Conservation (phyloP, 2,888 invertebrate genomes). For the Agelastica alni region DNA sequence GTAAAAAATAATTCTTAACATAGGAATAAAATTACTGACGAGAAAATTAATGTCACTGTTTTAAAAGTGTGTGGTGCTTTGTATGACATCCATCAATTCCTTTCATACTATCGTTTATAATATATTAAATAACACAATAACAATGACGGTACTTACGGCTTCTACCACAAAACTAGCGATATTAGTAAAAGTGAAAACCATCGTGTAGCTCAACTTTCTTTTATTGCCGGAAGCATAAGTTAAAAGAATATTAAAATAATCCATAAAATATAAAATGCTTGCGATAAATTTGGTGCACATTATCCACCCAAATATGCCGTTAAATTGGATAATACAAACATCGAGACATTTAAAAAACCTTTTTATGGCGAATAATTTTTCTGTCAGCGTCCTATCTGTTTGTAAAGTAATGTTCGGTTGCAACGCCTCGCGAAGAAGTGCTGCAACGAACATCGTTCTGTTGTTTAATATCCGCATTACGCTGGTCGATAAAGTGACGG, state of each 20-base stretch:
- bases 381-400: not conserved
- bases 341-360: not conserved
- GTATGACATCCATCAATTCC: too few species aligned
- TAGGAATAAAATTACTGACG: too few species aligned
- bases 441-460: not conserved
- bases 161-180: too few species aligned
- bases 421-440: not conserved
- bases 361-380: not conserved
- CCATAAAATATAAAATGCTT: not conserved
- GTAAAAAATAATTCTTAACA: too few species aligned
- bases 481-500: not conserved
- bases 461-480: not conserved
- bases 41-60: too few species aligned
- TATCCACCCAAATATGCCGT: not conserved
- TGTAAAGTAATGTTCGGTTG: not conserved
- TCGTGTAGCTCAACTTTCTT: too few species aligned
- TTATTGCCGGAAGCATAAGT: too few species aligned
- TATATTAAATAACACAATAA: too few species aligned
- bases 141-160: too few species aligned
- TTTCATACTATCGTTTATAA: too few species aligned
- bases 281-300: not conserved
- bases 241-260: not conserved
- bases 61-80: too few species aligned
- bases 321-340: not conserved
- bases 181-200: too few species aligned